These are phyloP conservation scores for Noctua pronuba DNA, from an alignment of 2,888 invertebrate genomes.

Conservation along the genomic window DNA sequence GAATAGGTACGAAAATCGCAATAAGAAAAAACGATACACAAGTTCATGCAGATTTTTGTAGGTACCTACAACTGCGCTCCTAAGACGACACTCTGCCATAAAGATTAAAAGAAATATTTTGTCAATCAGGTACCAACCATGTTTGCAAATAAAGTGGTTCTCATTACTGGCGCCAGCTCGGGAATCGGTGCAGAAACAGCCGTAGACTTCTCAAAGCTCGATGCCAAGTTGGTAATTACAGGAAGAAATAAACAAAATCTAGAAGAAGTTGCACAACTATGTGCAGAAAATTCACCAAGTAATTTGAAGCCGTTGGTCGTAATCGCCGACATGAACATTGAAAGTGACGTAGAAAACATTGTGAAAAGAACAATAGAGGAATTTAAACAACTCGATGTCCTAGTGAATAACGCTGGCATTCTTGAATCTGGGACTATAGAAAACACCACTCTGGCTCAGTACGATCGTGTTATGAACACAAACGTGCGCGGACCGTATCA, in stretches of 20 bases:
- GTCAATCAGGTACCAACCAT: conserved; percentile 74
- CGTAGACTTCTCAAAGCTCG: conserved; percentile 92
- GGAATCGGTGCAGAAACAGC: conserved; percentile 94
- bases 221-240: conserved; percentile 91
- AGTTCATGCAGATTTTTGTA: background rate
- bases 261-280: conserved; percentile 90
- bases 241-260: conserved; percentile 93
- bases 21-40: background rate
- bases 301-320: conserved; percentile 89
- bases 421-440: conserved; percentile 95
- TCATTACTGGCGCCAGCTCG: conserved; percentile 93
- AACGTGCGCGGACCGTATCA: conserved; percentile 95
- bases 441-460: conserved; percentile 94
- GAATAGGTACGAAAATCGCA: background rate
- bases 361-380: conserved; percentile 92
- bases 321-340: conserved; percentile 92
- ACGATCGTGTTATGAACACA: conserved; percentile 95
- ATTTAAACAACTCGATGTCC: conserved; percentile 93
- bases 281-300: conserved; percentile 83
- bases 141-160: conserved; percentile 90
- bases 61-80: background rate
- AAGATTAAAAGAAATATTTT: conserved; percentile 58
- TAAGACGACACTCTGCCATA: background rate
- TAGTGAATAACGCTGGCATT: conserved; percentile 97
- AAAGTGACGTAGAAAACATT: conserved; percentile 92